These are phyloP conservation scores for Aptenodytes patagonicus DNA, from an alignment of 2,113 vertebrate species.

Conservation along the genomic window DNA sequence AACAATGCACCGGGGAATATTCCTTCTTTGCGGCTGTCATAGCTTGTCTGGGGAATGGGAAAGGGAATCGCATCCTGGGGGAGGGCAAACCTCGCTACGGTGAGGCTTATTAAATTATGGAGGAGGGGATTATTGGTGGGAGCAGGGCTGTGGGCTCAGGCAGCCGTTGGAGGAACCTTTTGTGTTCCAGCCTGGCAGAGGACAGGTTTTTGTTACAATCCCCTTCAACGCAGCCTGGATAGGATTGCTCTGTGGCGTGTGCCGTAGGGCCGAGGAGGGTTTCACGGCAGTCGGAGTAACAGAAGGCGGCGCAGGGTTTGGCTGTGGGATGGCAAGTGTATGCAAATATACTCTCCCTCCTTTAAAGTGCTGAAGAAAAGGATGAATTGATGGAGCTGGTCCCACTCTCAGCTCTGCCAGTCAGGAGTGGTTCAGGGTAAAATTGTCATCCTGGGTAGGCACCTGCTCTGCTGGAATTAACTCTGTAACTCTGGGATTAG, in stretches of 20 bases:
- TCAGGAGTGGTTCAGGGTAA: neutral
- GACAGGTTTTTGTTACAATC: neutral
- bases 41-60: neutral
- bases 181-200: conserved; percentile 22
- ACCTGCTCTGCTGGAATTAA: neutral
- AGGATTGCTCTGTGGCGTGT: neutral
- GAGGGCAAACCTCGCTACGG: neutral
- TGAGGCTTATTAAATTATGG: conserved; percentile 26
- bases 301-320: neutral
- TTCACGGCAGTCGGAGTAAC: neutral
- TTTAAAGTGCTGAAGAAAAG: neutral
- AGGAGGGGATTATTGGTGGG: conserved; percentile 42
- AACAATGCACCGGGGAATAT: conserved; percentile 13
- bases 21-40: conserved; percentile 18
- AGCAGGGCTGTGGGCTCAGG: conserved; percentile 19
- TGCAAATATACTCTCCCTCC: neutral
- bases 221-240: neutral
- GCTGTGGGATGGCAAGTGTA: neutral
- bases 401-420: neutral
- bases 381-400: neutral
- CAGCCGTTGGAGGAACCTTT: neutral
- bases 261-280: neutral
- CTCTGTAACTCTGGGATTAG: neutral
- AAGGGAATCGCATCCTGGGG: neutral
- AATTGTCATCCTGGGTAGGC: neutral